A percentile compares a stretch with the other conserved stretches of the same genome.
These are phyloP conservation scores for Rhipidura dahli DNA, from an alignment of 2,113 vertebrate species.

Conservation along the genomic window DNA sequence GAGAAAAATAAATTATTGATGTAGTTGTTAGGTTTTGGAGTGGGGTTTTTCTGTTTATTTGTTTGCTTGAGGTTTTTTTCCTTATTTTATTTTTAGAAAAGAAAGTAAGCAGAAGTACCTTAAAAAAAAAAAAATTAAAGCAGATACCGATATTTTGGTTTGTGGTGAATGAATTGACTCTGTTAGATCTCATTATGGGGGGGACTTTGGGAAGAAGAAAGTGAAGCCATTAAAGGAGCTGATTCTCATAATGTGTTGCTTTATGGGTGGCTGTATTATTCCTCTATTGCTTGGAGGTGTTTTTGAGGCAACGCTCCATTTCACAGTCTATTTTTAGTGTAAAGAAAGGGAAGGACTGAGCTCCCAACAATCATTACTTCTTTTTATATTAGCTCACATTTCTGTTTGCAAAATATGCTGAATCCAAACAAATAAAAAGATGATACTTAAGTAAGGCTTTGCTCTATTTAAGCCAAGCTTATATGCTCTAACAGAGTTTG, in stretches of 20 bases:
- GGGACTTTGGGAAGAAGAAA: not conserved
- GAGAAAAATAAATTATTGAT: not conserved
- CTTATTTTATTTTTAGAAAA: not conserved
- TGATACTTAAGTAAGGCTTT: constrained; percentile 21
- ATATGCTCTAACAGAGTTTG: not conserved
- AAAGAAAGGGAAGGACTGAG: not conserved
- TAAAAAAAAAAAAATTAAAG: not conserved
- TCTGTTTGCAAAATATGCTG: not conserved
- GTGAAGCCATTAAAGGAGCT: not conserved
- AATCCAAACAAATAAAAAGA: not conserved
- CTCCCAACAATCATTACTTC: not conserved
- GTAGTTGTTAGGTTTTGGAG: not conserved
- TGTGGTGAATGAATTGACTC: not conserved
- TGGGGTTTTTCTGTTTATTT: not conserved
- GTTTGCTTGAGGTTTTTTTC: not conserved
- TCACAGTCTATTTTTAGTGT: not conserved
- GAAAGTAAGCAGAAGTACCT: not conserved
- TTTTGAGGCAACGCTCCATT: not conserved
- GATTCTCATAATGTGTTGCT: not conserved
- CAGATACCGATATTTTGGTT: not conserved
- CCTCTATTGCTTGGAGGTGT: not conserved
- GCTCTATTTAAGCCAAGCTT: not conserved
- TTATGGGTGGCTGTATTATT: not conserved
- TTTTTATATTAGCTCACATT: not conserved
- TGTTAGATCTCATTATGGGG: not conserved